Evolutionary conservation across 2,888 invertebrate species (phyloP).

Genomic region (Drosophila differens): DNA sequence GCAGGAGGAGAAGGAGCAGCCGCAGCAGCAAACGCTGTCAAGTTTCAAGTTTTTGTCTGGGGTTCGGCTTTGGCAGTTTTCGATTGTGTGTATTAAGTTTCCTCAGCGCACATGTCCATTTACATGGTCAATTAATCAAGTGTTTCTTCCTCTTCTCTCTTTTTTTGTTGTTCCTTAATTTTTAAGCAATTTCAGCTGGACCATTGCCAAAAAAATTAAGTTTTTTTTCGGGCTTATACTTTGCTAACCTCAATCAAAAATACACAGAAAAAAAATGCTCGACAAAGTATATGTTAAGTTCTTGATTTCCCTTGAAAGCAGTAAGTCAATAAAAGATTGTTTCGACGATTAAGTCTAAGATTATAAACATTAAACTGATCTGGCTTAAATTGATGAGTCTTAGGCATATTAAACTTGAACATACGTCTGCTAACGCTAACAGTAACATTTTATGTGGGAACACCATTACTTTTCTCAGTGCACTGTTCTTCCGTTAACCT

Average conservation of each 20-base stretch:
- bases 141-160: conserved; percentile 17
- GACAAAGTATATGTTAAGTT: background rate
- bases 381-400: background rate
- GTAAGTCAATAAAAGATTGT: background rate
- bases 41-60: conserved; percentile 37
- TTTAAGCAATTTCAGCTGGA: conserved; percentile 42
- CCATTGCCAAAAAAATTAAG: conserved; percentile 31
- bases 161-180: conserved; percentile 42
- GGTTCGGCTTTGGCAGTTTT: conserved; percentile 38
- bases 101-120: conserved; percentile 75
- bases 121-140: conserved; percentile 78
- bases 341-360: background rate
- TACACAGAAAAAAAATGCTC: conserved; percentile 33
- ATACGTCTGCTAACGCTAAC: fast-evolving
- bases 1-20: background rate
- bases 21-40: conserved; percentile 23
- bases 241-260: conserved; percentile 53
- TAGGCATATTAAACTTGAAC: background rate
- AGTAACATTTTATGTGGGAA: background rate
- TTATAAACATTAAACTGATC: background rate
- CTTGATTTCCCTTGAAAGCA: background rate
- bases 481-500: conserved; percentile 61
- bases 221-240: conserved; percentile 60
- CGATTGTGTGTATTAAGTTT: conserved; percentile 64
- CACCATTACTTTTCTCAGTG: background rate